phyloP scores from a whole-genome alignment of 2,797 vertebrate genomes.

The Agapornis canus region DNA sequence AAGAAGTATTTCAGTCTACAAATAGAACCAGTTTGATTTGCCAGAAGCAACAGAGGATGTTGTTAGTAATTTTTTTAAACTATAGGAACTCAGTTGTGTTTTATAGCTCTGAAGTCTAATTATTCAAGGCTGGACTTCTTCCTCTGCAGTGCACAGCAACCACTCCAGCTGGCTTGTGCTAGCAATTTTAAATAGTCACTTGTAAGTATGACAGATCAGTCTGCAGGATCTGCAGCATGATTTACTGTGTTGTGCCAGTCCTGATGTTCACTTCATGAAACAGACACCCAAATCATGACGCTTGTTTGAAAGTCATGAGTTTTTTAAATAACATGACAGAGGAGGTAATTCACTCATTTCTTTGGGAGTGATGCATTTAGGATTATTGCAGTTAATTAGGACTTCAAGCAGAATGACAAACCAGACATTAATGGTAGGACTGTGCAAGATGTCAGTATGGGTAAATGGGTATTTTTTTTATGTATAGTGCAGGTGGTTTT shows the following conservation, averaged over 20 bases:
- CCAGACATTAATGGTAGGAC: not conserved
- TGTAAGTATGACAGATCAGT: not conserved
- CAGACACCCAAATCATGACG: not conserved
- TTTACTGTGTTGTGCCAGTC: not conserved
- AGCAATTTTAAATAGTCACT: not conserved
- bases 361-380: not conserved
- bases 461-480: not conserved
- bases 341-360: not conserved
- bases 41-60: not conserved
- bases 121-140: not conserved
- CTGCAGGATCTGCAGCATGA: not conserved
- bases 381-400: not conserved
- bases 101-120: not conserved
- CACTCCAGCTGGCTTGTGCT: not conserved
- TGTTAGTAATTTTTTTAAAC: not conserved
- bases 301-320: not conserved
- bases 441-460: not conserved
- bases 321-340: not conserved
- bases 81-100: not conserved
- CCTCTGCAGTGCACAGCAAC: not conserved
- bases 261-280: not conserved
- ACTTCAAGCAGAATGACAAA: not conserved
- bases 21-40: not conserved
- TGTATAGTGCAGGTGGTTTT: not conserved
- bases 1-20: not conserved